phyloP scores from a whole-genome alignment of 1,140 invertebrate genomes.

The Drosophila arawakana region DNA sequence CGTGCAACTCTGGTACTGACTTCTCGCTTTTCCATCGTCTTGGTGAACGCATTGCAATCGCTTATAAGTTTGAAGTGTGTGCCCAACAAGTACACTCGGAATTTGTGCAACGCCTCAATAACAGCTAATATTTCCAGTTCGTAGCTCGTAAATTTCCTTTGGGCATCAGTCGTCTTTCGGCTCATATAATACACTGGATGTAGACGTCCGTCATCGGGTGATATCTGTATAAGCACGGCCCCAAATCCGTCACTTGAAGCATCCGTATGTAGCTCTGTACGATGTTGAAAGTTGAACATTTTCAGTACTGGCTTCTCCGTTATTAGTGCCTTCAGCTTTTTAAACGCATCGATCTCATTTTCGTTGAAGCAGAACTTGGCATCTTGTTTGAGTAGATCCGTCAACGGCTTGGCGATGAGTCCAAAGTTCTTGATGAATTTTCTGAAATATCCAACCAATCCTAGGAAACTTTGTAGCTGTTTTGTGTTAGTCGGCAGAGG shows the following conservation, averaged over 20 bases:
- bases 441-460: background rate
- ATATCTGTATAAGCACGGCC: conserved; percentile 74
- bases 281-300: too few relatives aligned
- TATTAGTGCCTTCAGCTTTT: too few relatives aligned
- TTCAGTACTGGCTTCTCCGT: conserved; percentile 38
- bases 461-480: conserved; percentile 22
- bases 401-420: conserved; percentile 2
- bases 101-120: conserved; percentile 76
- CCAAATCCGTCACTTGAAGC: conserved; percentile 66
- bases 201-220: conserved; percentile 71
- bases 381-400: background rate
- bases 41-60: conserved; percentile 59
- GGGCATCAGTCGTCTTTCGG: conserved; percentile 73
- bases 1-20: too few relatives aligned
- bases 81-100: conserved; percentile 18
- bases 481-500: conserved; percentile 1
- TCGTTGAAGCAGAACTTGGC: conserved; percentile 41
- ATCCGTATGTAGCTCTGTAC: too few relatives aligned
- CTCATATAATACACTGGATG: conserved; percentile 84
- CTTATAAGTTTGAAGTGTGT: background rate
- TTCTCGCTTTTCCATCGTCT: conserved; percentile 62
- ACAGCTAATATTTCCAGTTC: conserved; percentile 69
- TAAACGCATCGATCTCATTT: too few relatives aligned
- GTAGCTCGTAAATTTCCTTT: conserved; percentile 41
- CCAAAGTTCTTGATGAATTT: conserved; percentile 10